Evolutionary conservation across 2,797 vertebrate species (phyloP), one percentile per base, ranked within the genome.

Genomic region (Chloroceryle inda): DNA sequence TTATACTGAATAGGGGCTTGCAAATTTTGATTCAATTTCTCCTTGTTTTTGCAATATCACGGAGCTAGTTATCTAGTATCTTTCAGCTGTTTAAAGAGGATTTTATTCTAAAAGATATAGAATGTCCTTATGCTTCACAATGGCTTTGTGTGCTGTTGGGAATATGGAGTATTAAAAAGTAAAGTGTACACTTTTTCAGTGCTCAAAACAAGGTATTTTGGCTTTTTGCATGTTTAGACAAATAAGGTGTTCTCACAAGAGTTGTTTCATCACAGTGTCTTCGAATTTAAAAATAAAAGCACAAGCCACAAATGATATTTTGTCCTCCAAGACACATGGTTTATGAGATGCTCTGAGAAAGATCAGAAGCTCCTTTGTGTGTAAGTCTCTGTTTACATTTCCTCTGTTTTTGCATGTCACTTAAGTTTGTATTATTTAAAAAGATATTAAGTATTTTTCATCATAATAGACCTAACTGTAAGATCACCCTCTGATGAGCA

Each of bases 201-300:
- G 26, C 37, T 55, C 17, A 23, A 5, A 31, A 18, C 5, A 5
- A 68, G 33, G 3, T 49, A 27, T 45, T 50, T 33, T 37, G 44
- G 50, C 67, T 71, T 66, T 74, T 56, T 56, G 31, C 26, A 44
- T 53, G 35, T 40, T 69, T 12, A 29, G 44, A 37, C 10, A 14
- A 66, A 27, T 10, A 20, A 49, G 26, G 8, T 56, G 24, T 9
- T 78, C 58, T 77, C 50, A 2, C 19, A 38, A 5, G 67, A 61
- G 40, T 0, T 61, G 21, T 84, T 89, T 84, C 37, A 7, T 63
- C 45, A 4, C 0, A 0, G 5, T 50, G 47, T 53, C 61, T 40
- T 56, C 77, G 55, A 71, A 18, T 59, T 77, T 49, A 42, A 53
- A 67, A 58, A 66, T 35, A 18, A 69, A 71, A 66, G 0, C 3